Evolutionary conservation across 2,113 vertebrate species (phyloP), one percentile per base, ranked within the genome.

Genomic region (Meleagris gallopavo): DNA sequence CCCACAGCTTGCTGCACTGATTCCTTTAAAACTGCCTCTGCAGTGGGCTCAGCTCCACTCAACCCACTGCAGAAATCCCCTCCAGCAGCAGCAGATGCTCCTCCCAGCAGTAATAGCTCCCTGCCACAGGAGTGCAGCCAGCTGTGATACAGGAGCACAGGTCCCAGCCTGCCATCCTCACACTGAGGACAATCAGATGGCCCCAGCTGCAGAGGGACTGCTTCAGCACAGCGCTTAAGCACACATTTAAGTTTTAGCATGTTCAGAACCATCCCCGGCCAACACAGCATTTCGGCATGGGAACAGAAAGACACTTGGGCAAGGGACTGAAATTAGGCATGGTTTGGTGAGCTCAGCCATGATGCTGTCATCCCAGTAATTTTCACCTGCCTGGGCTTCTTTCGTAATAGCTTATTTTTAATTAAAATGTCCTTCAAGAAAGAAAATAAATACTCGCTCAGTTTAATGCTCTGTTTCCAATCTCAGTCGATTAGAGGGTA

Each of bases 381-480:
- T 86, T 75, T 85, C 80, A 91, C 79, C 76, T 88, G 66, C 34
- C 16, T 24, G 66, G 62, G 29, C 9, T 74, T 72, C 67, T 74
- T 34, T 70, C 85, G 41, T 29, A 80, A 88, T n/a, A 83, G 40
- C 57, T 83, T 34, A 12, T 82, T 95, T 92, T 87, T 83, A 96
- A 95, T 94, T 92, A 80, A 95, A 93, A 64, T 21, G 10, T 77
- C 38, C 50, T 94, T 90, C 83, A 76, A 84, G 73, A 76, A 85
- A 78, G 52, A 75, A 96, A 94, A 96, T 55, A 96, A 96, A 91
- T 48, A 81, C 83, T 95, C 91, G 74, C 73, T 93, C 93, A 86
- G 86, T 62, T 82, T 93, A 95, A 94, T 30, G 66, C 76, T 93
- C 79, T 91, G 76, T 88, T 93, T 90, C 84, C 83, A 89, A 88